Base-by-base conservation (phyloP, 2,888 invertebrate genomes). In the Drosophila prolongata region DNA sequence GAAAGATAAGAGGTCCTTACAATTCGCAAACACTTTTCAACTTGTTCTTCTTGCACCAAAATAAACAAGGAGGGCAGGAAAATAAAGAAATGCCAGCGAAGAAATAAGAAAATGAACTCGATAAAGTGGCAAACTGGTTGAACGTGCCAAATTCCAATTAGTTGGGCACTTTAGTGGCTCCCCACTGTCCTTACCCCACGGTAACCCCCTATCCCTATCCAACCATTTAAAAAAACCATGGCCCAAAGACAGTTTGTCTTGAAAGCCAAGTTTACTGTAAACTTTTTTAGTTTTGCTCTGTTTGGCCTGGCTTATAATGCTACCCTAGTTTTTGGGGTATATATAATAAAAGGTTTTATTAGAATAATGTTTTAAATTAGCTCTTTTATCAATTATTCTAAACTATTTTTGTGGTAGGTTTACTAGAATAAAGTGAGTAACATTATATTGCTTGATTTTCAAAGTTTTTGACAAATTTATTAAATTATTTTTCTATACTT, bases 71-170 rank as follows among this genome's bases (percentile, higher is more conserved):
- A 10, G 30, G 9, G n/a, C 30, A 27, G 47, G 14, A 47, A 47
- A 47, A 47, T 30, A 30, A 14, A 30, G 30, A 47, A 27, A 6
- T 8, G 40, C 10, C 46, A 44, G 24, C 44, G 24, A 24, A 13
- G 11, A 35, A 30, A 34, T 10, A 37, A 9, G 30, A 55, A 61
- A 61, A 47, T 66, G 16, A 60, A 66, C 27, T 43, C 37, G 16
- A 9, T 6, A 47, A 55, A 40, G 46, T 64, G 65, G 53, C 56
- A 69, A 78, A 72, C 78, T 78, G 78, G 75, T 62, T 67, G 69
- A 79, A 81, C 74, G 77, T 79, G 80, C 49, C 70, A 68, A 70
- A 70, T 75, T 69, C 64, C 77, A 79, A 77, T 72, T 80, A 68
- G 75, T 58, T 64, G 64, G 34, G 47, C 54, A 65, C 69, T 69